Evolutionary conservation across 2,888 invertebrate genomes (phyloP).

Genomic region (Troides helena): DNA sequence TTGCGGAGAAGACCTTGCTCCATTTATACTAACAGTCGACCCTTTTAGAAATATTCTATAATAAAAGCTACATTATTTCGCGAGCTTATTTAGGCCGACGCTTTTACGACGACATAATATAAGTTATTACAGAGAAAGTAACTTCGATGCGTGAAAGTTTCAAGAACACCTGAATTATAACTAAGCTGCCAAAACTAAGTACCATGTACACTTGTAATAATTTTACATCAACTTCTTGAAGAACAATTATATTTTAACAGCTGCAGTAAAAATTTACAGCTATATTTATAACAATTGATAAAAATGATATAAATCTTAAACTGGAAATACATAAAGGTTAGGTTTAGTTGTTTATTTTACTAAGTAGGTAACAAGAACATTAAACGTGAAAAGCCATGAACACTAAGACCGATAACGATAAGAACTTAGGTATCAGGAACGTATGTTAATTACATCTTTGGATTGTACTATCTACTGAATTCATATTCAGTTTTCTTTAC

Average conservation of each 20-base stretch:
- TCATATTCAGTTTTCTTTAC: slow-evolving; percentile 5
- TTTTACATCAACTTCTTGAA: too few relatives aligned
- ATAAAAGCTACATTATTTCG: slow-evolving; percentile 12
- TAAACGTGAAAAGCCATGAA: slow-evolving; percentile 12
- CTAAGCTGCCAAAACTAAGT: not conserved
- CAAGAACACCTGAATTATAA: slow-evolving; percentile 24
- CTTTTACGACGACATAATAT: slow-evolving; percentile 19
- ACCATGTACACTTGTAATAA: not conserved
- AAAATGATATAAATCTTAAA: not conserved
- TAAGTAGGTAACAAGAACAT: slow-evolving; percentile 29
- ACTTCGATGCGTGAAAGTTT: slow-evolving; percentile 25
- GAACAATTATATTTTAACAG: too few relatives aligned
- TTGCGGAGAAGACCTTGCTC: slow-evolving; percentile 22
- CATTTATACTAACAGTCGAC: slow-evolving; percentile 3
- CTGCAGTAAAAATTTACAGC: too few relatives aligned
- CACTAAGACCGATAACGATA: slow-evolving; percentile 28
- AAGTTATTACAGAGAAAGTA: slow-evolving; percentile 29
- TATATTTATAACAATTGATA: too few relatives aligned
- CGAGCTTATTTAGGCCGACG: slow-evolving; percentile 23
- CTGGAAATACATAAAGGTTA: not conserved
- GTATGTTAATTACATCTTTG: slow-evolving; percentile 3
- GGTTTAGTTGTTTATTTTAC: not conserved
- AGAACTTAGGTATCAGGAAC: slow-evolving; percentile 12
- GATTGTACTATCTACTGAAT: slow-evolving; percentile 1
- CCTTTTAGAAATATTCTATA: slow-evolving; percentile 4